Evolutionary conservation across 2,113 vertebrate species (phyloP).

Genomic region (Trochalopteron elliotii): DNA sequence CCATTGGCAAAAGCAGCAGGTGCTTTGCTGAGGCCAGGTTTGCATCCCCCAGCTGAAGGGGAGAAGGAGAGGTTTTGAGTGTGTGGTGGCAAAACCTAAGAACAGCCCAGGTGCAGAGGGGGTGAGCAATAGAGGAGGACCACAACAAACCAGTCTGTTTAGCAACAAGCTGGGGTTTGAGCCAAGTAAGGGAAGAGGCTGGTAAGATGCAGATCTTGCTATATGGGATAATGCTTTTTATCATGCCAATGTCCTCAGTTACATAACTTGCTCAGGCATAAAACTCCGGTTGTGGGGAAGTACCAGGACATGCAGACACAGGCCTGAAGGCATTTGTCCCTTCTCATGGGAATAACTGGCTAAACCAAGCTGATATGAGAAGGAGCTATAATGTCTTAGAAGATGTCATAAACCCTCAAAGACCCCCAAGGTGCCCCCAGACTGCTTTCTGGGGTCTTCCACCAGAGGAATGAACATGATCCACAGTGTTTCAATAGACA

Average conservation of each 20-base stretch:
- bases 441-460: not conserved
- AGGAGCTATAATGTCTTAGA: not conserved
- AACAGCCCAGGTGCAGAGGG: not conserved
- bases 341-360: not conserved
- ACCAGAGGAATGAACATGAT: not conserved
- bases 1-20: not conserved
- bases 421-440: not conserved
- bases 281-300: not conserved
- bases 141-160: not conserved
- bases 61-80: not conserved
- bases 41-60: not conserved
- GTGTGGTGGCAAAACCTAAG: not conserved
- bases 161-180: not conserved
- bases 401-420: not conserved
- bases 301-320: not conserved
- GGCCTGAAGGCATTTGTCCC: not conserved
- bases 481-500: not conserved
- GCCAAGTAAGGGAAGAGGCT: not conserved
- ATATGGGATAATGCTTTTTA: not conserved
- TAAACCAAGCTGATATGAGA: accelerated
- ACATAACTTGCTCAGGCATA: not conserved
- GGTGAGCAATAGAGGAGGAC: not conserved
- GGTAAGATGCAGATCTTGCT: not conserved
- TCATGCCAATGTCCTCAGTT: not conserved
- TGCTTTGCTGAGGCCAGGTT: not conserved